Evolutionary conservation across 2,797 vertebrate genomes (phyloP), one percentile per base, ranked within the genome.

Genomic region (Xiphorhynchus erythropygius): DNA sequence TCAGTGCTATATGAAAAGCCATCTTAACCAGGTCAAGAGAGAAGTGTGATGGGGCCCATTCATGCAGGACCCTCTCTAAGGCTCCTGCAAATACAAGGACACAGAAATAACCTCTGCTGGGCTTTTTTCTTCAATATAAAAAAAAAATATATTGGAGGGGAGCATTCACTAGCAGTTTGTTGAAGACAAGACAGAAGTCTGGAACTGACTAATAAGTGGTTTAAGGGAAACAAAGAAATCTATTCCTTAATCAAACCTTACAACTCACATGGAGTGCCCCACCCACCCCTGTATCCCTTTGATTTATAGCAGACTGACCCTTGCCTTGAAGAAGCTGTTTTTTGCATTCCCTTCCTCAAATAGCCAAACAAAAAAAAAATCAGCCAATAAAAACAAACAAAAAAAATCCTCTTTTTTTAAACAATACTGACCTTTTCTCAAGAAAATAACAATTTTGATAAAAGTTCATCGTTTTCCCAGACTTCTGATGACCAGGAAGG

Each of bases 371-470:
- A 84, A 82, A 90, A 90, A 33, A 87, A 90, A 69, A 76, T 5
- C 28, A 87, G 28, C n/a, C 67, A 80, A 55, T 55, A 68, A 85
- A 89, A 94, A 53, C 37, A 62, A 78, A 85, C 5, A 52, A 28
- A 14, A 47, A 68, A 32, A n/a, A 78, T 23, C 5, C 3, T 50
- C 41, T 8, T 4, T 60, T 82, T 75, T 47, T 47, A 89, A 92
- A 94, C 60, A 87, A 70, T 63, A 64, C 30, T 88, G 84, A 91
- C 80, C 73, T 94, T 94, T 95, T 65, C 74, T 78, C 9, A 3
- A 86, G 73, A 87, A 94, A 95, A 95, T 64, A 68, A 69, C 23
- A 19, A 25, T 93, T 94, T 81, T 78, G 39, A 75, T 84, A 81
- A 87, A 93, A 92, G 46, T 65, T 70, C 80, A 50, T 9, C 8